Evolutionary conservation across 1,140 invertebrate species (phyloP).

Genomic region (Drosophila watanabei): DNA sequence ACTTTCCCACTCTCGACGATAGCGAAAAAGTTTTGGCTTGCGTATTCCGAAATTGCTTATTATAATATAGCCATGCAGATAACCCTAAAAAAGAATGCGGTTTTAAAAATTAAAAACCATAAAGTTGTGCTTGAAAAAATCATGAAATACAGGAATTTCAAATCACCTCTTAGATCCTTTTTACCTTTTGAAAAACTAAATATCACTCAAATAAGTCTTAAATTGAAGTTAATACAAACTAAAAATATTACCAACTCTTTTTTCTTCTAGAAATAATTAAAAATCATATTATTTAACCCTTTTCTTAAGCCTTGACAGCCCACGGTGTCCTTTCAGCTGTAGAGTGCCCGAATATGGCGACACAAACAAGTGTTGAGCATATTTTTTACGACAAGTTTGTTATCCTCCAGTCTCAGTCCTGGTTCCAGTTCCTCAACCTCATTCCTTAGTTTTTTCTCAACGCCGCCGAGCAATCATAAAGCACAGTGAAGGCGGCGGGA

Average conservation of each 20-base stretch:
- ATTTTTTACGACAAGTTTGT: conserved; percentile 74
- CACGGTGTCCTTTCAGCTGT: not conserved
- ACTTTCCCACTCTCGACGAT: conserved; percentile 27
- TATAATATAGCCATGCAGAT: conserved; percentile 7
- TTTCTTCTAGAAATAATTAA: too few relatives aligned
- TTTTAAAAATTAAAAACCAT: not conserved
- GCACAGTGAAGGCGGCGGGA: conserved; percentile 54
- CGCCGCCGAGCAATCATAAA: conserved; percentile 68
- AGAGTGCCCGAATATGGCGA: conserved; percentile 32
- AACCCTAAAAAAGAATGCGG: not conserved
- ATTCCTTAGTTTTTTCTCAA: conserved; percentile 22
- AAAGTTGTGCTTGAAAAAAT: not conserved
- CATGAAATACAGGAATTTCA: not conserved
- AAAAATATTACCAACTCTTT: not conserved
- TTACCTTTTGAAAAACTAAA: not conserved
- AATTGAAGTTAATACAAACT: too few relatives aligned
- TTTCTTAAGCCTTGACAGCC: not conserved
- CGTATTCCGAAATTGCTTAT: conserved; percentile 10
- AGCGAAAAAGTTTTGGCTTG: conserved; percentile 17
- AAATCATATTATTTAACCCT: not conserved
- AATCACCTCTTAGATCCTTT: too few relatives aligned
- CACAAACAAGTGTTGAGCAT: conserved; percentile 78
- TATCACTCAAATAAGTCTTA: not conserved
- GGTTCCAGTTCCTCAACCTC: not conserved
- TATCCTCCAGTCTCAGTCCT: conserved; percentile 19